phyloP scores from a whole-genome alignment of 1,140 invertebrate species.

The Megalonaias nervosa region DNA sequence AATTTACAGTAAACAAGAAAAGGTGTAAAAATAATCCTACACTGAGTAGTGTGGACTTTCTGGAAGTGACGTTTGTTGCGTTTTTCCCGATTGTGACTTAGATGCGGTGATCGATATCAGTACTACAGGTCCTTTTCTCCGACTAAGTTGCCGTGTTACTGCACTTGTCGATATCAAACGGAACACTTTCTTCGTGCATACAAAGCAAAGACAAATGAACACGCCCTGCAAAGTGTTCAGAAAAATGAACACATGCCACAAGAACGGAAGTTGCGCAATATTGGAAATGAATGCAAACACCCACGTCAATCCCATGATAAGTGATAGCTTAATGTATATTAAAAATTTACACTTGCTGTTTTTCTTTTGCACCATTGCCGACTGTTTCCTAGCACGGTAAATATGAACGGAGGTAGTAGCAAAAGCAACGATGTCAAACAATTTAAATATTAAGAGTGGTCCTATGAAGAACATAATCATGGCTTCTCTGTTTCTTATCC shows the following conservation, averaged over 20 bases:
- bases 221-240: slow-evolving; percentile 52
- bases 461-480: slow-evolving; percentile 62
- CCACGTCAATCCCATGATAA: slow-evolving; percentile 68
- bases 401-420: slow-evolving; percentile 71
- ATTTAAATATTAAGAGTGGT: slow-evolving; percentile 61
- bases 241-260: slow-evolving; percentile 48
- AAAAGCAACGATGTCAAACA: slow-evolving; percentile 60
- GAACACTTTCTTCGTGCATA: slow-evolving; percentile 32
- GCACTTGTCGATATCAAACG: background rate
- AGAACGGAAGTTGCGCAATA: slow-evolving; percentile 16
- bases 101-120: no score
- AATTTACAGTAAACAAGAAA: no score
- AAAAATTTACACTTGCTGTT: slow-evolving; percentile 51
- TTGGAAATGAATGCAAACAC: slow-evolving; percentile 58
- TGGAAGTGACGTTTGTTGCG: no score
- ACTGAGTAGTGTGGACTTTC: no score
- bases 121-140: no score
- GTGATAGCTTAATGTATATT: slow-evolving; percentile 74
- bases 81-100: no score
- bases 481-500: slow-evolving; percentile 63
- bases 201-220: slow-evolving; percentile 41
- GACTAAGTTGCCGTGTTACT: no score
- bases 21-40: no score
- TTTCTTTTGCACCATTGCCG: slow-evolving; percentile 24
- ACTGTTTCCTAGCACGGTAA: slow-evolving; percentile 46